These are phyloP conservation scores for Sebastes matsubarae DNA, from an alignment of 2,797 vertebrate genomes.

Conservation along the genomic window DNA sequence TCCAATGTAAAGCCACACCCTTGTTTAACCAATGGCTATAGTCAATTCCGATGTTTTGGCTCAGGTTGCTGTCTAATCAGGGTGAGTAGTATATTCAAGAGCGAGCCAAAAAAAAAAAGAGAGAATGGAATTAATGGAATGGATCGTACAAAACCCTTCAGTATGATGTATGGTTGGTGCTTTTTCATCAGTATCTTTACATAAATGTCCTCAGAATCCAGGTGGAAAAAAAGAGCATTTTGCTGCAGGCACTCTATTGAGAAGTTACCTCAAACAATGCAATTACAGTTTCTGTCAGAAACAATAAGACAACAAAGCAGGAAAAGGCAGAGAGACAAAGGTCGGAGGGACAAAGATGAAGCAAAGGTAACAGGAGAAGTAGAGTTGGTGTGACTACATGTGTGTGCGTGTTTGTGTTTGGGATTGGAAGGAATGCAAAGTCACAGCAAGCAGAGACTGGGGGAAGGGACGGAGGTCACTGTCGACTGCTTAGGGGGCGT, in stretches of 20 bases:
- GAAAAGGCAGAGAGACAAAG: not conserved
- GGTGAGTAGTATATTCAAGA: not conserved
- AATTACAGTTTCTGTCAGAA: not conserved
- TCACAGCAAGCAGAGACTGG: not conserved
- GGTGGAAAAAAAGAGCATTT: not conserved
- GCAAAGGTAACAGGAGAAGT: not conserved
- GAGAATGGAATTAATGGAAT: not conserved
- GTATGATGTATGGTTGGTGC: not conserved
- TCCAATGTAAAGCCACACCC: not conserved
- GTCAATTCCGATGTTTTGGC: not conserved
- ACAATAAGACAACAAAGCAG: not conserved
- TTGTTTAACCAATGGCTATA: not conserved
- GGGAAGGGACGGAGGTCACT: slow-evolving; percentile 1
- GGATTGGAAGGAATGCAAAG: slow-evolving; percentile 16
- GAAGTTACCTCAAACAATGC: not conserved
- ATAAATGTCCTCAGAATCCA: not conserved
- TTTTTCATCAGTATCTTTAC: not conserved
- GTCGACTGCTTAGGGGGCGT: not conserved
- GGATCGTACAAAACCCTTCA: not conserved
- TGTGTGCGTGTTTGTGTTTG: not conserved
- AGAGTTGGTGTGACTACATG: not conserved
- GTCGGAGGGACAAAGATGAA: not conserved
- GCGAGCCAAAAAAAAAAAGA: not conserved
- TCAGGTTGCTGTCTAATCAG: slow-evolving; percentile 6
- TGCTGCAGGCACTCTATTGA: not conserved